These are phyloP conservation scores for Ailuropoda melanoleuca DNA, from an alignment of 2,113 vertebrate genomes.

Conservation along the genomic window DNA sequence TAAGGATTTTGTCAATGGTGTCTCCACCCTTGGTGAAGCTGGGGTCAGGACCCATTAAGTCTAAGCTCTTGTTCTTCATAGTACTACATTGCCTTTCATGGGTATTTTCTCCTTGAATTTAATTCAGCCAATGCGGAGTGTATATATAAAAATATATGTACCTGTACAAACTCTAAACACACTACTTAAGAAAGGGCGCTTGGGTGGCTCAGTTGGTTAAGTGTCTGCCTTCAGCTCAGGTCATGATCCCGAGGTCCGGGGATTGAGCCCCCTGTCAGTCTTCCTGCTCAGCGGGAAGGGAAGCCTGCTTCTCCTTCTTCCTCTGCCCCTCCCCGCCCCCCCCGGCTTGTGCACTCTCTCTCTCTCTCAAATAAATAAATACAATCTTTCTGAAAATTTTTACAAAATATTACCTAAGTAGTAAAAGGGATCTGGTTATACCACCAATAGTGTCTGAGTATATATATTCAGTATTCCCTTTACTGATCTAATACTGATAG, in stretches of 20 bases:
- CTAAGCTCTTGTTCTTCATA: neutral
- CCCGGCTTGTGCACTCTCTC: too few species aligned
- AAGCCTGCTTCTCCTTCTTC: too few species aligned
- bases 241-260: too few species aligned
- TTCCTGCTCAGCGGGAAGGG: too few species aligned
- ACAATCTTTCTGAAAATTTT: neutral
- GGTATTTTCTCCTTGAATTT: slow-evolving; percentile 3
- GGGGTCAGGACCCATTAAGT: neutral
- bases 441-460: neutral
- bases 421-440: neutral
- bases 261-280: too few species aligned
- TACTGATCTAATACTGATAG: neutral
- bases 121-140: neutral
- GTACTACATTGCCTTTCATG: neutral
- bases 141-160: neutral
- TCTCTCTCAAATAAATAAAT: neutral
- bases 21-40: neutral
- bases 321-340: too few species aligned
- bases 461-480: neutral
- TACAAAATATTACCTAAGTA: neutral
- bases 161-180: neutral
- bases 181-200: neutral
- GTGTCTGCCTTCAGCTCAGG: too few species aligned
- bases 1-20: neutral
- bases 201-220: too few species aligned